Conservation (phyloP, 1,140 invertebrate species). For the Drosophila melanogaster region Release_6_plus_ISO1_MT NT_037436.4:6049001-6049500, state of each 20-base stretch:
- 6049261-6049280: no score
- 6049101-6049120: not conserved
- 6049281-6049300: not conserved
- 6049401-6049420: slow-evolving; percentile 5
- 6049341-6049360: slow-evolving; percentile 28
- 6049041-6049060: slow-evolving; percentile 6
- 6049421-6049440: slow-evolving; percentile 9
- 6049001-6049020: slow-evolving; percentile 63
- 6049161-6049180: no score
- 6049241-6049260: no score
- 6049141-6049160: no score
- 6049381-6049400: slow-evolving; percentile 3
- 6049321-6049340: slow-evolving; percentile 30
- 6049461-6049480: slow-evolving; percentile 45
- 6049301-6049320: not conserved
- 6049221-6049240: no score
- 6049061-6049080: not conserved
- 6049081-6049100: not conserved
- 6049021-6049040: slow-evolving; percentile 5
- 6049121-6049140: no score
- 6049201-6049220: no score
- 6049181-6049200: no score
- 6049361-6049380: slow-evolving; percentile 32
- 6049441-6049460: slow-evolving; percentile 64
- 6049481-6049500: slow-evolving; percentile 78